phyloP scores from a whole-genome alignment of 2,113 vertebrate genomes.

The Dunckerocampus dactyliophorus region DNA sequence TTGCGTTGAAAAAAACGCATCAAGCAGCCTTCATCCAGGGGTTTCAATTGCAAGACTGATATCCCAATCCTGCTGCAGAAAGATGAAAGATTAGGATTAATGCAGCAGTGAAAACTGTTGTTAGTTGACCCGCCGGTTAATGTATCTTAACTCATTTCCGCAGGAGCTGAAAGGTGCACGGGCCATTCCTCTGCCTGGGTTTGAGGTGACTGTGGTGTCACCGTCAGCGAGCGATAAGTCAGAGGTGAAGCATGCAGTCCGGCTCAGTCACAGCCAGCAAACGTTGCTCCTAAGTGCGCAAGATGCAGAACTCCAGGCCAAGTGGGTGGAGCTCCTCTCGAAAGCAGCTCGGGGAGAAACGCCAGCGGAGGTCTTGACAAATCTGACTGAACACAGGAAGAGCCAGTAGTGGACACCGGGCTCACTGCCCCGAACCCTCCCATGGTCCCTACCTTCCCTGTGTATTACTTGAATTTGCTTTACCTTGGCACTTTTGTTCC shows the following conservation, averaged over 20 bases:
- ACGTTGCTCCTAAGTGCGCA: slow-evolving; percentile 77
- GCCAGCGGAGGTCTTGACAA: slow-evolving; percentile 37
- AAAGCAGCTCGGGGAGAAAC: slow-evolving; percentile 69
- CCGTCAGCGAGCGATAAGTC: slow-evolving; percentile 67
- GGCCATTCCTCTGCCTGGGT: slow-evolving; percentile 76
- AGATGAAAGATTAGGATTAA: no score
- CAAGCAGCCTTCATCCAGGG: no score
- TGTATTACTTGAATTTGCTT: slow-evolving; percentile 81
- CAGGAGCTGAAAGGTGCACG: slow-evolving; percentile 74
- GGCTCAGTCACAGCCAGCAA: slow-evolving; percentile 78
- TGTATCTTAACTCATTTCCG: not conserved
- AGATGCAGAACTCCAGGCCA: slow-evolving; percentile 77
- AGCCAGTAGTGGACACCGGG: slow-evolving; percentile 61
- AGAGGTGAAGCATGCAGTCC: slow-evolving; percentile 73
- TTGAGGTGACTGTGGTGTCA: slow-evolving; percentile 64
- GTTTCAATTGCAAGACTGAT: slow-evolving; percentile 18
- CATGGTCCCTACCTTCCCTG: slow-evolving; percentile 41
- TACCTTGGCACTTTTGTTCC: slow-evolving; percentile 78
- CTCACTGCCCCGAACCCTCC: not conserved
- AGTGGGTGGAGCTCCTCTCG: slow-evolving; percentile 81
- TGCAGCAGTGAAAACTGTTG: not conserved
- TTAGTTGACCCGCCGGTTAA: no score
- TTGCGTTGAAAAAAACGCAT: no score
- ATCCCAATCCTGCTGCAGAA: slow-evolving; percentile 47
- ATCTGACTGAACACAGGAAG: slow-evolving; percentile 65